Evolutionary conservation across 2,797 vertebrate species (phyloP).

Genomic region (Hippopotamyrus pictus): DNA sequence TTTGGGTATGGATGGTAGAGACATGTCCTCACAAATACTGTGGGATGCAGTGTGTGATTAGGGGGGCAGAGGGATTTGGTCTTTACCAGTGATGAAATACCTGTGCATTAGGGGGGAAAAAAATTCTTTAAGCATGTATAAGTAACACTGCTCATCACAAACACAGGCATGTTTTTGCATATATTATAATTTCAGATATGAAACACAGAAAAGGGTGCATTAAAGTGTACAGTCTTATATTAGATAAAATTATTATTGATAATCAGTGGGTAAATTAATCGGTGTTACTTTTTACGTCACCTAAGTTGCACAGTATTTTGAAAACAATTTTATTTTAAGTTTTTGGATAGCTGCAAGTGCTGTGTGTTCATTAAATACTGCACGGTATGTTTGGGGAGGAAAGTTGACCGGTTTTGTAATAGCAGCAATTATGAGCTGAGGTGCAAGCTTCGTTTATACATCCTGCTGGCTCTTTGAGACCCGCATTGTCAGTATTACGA

Average conservation of each 20-base stretch:
- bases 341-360: neutral
- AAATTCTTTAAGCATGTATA: neutral
- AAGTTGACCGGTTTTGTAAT: neutral
- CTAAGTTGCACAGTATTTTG: neutral
- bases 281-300: neutral
- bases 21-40: neutral
- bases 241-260: neutral
- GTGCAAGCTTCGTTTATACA: neutral
- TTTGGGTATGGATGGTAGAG: neutral
- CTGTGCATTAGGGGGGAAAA: neutral
- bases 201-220: neutral
- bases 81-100: neutral
- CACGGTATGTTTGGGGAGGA: neutral
- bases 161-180: neutral
- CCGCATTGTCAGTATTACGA: neutral
- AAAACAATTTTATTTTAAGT: neutral
- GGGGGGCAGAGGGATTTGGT: neutral
- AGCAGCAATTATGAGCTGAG: neutral
- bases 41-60: neutral
- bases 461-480: neutral
- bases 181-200: neutral
- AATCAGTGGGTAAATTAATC: neutral
- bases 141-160: neutral
- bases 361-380: neutral
- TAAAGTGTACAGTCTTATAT: neutral